Percentiles rank a stretch among this genome's conserved stretches.
Conservation (phyloP, 2,888 invertebrate genomes). For the Lapara coniferarum region DNA sequence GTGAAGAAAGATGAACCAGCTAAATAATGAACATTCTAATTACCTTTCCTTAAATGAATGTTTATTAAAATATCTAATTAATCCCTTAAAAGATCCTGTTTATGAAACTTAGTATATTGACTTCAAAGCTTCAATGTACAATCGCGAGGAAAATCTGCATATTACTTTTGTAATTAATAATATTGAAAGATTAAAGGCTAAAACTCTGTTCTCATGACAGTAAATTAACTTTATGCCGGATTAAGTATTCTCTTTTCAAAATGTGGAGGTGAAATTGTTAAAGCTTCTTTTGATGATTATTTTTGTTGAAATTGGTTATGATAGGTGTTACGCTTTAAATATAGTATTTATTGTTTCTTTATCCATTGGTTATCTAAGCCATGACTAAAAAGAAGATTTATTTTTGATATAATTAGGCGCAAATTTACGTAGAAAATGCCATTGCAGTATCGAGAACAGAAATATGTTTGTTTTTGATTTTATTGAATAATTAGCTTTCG, state of each 20-base stretch:
- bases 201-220: not conserved
- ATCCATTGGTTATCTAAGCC: no score
- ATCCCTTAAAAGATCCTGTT: conserved; percentile 1
- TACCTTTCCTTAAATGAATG: not conserved
- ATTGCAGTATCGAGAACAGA: no score
- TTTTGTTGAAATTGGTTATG: no score
- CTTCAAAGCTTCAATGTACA: conserved; percentile 8
- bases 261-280: not conserved
- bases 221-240: not conserved
- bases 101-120: not conserved
- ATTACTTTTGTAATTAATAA: conserved; percentile 1
- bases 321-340: no score
- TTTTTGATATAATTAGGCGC: no score
- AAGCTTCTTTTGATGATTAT: no score
- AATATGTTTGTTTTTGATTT: no score
- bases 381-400: no score
- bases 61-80: conserved; percentile 20
- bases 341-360: no score
- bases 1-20: not conserved
- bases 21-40: conserved; percentile 14
- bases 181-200: not conserved
- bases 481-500: no score
- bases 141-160: not conserved
- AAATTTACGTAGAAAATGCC: no score
- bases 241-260: not conserved